Evolutionary conservation across 2,797 vertebrate genomes (phyloP).

Genomic region (Megalops cyprinoides): DNA sequence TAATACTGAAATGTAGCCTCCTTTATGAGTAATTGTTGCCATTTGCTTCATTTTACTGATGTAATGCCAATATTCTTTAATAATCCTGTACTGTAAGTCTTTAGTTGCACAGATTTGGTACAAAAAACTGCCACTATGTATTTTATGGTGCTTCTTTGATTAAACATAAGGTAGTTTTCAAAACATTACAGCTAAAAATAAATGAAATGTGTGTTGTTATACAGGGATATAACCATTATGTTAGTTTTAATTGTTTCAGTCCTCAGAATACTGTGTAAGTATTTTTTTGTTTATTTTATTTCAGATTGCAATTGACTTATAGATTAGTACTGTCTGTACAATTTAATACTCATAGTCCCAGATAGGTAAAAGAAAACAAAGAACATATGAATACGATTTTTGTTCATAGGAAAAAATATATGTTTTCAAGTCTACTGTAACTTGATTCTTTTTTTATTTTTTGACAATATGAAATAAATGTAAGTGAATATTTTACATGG

Average conservation of each 20-base stretch:
- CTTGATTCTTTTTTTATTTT: constrained; percentile 47
- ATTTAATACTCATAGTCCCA: constrained; percentile 51
- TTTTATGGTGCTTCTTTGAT: constrained; percentile 83
- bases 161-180: constrained; percentile 33
- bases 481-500: constrained; percentile 32
- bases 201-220: constrained; percentile 72
- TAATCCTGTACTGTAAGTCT: constrained; percentile 77
- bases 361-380: constrained; percentile 39
- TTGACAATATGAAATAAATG: constrained; percentile 52
- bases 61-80: constrained; percentile 63
- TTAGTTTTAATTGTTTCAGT: constrained; percentile 57
- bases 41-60: constrained; percentile 49
- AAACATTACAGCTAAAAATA: constrained; percentile 52
- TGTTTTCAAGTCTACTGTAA: constrained; percentile 53
- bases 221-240: constrained; percentile 68
- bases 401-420: constrained; percentile 43
- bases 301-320: constrained; percentile 63
- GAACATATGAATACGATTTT: constrained; percentile 45
- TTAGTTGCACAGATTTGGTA: constrained; percentile 74
- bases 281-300: constrained; percentile 48
- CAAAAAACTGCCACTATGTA: constrained; percentile 72
- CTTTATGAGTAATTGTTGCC: constrained; percentile 47
- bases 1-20: constrained; percentile 61
- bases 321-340: constrained; percentile 71
- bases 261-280: constrained; percentile 71